Percentiles rank a stretch among this genome's conserved stretches.
Evolutionary conservation across 1,140 invertebrate genomes (phyloP).

Genomic region (Scaptomyza pallida): DNA sequence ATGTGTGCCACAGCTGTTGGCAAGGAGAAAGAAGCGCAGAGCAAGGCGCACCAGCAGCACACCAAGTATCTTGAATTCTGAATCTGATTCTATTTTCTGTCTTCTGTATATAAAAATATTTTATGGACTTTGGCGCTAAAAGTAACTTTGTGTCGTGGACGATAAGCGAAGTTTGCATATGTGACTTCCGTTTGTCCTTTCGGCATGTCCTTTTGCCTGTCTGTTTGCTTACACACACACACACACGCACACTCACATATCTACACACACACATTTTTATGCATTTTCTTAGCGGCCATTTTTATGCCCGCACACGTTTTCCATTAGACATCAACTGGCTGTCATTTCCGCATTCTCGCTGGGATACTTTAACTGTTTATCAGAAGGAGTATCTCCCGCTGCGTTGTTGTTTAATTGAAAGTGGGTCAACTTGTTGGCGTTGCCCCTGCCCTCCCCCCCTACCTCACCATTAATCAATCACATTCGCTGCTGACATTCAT

Average conservation of each 20-base stretch:
- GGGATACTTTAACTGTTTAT: not conserved
- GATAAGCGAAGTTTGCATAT: slow-evolving; percentile 65
- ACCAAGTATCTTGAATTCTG: slow-evolving; percentile 35
- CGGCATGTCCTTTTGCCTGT: slow-evolving; percentile 62
- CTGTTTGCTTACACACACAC: slow-evolving; percentile 49
- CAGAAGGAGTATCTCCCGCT: not conserved
- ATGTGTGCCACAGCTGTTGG: slow-evolving; percentile 44
- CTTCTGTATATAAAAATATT: slow-evolving; percentile 69
- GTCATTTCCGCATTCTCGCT: slow-evolving; percentile 55
- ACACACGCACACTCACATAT: slow-evolving; percentile 52
- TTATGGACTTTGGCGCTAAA: slow-evolving; percentile 73
- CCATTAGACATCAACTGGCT: slow-evolving; percentile 77
- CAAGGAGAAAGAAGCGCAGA: not conserved
- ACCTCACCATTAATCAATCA: slow-evolving; percentile 71
- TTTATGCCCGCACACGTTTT: slow-evolving; percentile 84
- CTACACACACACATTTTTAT: slow-evolving; percentile 70
- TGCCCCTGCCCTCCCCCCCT: too few relatives aligned
- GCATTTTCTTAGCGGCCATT: slow-evolving; percentile 83
- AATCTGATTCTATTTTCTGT: slow-evolving; percentile 16
- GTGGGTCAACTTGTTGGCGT: slow-evolving; percentile 55
- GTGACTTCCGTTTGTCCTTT: slow-evolving; percentile 81
- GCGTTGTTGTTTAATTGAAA: slow-evolving; percentile 62
- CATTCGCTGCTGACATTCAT: slow-evolving; percentile 31
- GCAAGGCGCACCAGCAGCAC: too few relatives aligned
- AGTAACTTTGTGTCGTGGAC: slow-evolving; percentile 71